Evolutionary conservation across 2,888 invertebrate species (phyloP).

Genomic region (Margaritifera margaritifera): DNA sequence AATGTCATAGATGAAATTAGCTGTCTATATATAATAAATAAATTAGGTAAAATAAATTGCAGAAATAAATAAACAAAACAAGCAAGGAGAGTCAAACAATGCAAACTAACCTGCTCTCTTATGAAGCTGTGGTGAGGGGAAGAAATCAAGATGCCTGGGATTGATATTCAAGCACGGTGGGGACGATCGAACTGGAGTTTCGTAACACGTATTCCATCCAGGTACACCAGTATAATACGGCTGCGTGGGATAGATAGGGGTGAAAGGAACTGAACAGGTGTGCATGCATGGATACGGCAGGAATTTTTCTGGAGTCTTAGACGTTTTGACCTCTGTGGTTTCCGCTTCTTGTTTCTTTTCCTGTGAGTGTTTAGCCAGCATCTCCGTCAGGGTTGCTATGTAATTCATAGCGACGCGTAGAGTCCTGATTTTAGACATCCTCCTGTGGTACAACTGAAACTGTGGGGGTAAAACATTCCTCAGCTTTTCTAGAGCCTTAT

Average conservation of each 20-base stretch:
- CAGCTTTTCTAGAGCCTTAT: constrained; percentile 45
- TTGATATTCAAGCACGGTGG: constrained; percentile 2
- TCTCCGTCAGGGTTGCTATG: constrained; percentile 42
- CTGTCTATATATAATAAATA: too few species aligned
- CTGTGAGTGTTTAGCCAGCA: constrained; percentile 31
- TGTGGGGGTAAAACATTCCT: constrained; percentile 43
- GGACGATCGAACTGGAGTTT: constrained; percentile 25
- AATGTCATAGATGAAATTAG: too few species aligned
- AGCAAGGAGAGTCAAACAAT: too few species aligned
- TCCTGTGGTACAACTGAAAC: constrained; percentile 39
- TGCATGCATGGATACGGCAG: background rate
- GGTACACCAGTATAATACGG: too few species aligned
- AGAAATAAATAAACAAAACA: too few species aligned
- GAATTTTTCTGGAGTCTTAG: constrained; percentile 1
- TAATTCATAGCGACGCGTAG: constrained; percentile 52
- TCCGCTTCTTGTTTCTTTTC: constrained; percentile 14
- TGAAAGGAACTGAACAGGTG: background rate
- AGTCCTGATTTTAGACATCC: constrained; percentile 56
- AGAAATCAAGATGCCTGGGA: constrained; percentile 29
- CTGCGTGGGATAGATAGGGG: background rate
- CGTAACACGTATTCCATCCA: constrained; percentile 1
- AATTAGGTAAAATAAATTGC: too few species aligned
- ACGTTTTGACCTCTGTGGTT: background rate
- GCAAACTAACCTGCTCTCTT: too few species aligned
- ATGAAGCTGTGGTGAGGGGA: background rate